These are phyloP conservation scores for Eupithecia insigniata DNA, from an alignment of 2,888 invertebrate species.

Conservation along the genomic window DNA sequence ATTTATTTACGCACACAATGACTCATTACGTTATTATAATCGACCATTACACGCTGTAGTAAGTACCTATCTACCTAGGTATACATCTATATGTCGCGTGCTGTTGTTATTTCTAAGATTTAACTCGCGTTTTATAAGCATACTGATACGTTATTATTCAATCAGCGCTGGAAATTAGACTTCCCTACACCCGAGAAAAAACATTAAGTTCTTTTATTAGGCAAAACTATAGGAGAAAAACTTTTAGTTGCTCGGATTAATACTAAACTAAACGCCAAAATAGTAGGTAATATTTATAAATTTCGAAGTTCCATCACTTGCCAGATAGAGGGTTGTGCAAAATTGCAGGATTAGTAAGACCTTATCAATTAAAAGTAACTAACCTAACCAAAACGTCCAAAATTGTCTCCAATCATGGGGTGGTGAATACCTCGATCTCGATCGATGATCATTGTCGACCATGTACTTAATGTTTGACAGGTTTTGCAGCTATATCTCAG, in stretches of 20 bases:
- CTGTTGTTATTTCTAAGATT: background rate
- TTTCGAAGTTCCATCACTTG: background rate
- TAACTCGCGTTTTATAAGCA: background rate
- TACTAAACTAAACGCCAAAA: background rate
- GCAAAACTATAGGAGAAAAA: no score
- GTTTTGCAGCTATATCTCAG: background rate
- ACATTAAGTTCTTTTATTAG: background rate
- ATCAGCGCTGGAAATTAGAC: background rate
- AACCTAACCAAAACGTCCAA: background rate
- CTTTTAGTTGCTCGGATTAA: background rate
- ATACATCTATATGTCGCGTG: background rate
- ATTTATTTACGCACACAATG: slow-evolving; percentile 16
- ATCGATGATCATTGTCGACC: background rate
- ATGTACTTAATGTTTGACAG: background rate
- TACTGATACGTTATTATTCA: background rate
- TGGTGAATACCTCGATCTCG: background rate
- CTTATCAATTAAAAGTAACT: no score
- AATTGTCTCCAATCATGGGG: background rate
- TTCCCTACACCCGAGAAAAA: background rate
- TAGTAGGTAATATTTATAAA: background rate
- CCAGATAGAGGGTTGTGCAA: background rate
- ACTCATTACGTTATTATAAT: slow-evolving; percentile 19
- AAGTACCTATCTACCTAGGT: background rate
- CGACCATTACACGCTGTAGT: background rate
- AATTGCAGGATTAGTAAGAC: background rate